Conservation (phyloP, 1,140 invertebrate species). For the Radopholus similis region DNA sequence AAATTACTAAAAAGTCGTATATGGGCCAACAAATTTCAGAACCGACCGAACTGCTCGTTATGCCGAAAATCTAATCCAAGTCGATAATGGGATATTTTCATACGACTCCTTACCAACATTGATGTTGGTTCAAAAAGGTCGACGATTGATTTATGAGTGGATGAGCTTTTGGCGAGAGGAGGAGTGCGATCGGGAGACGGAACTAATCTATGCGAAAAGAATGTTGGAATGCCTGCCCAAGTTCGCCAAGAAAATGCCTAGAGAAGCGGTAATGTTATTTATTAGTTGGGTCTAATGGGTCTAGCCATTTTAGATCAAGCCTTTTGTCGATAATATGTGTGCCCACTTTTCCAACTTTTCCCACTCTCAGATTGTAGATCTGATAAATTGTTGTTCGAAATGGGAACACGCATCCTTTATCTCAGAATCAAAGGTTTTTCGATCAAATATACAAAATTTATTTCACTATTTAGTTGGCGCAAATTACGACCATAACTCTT, state of each 20-base stretch:
- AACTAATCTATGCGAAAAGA: neutral
- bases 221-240: slow-evolving; percentile 5
- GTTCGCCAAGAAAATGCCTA: slow-evolving; percentile 33
- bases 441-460: neutral
- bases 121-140: slow-evolving; percentile 43
- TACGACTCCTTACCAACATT: slow-evolving; percentile 33
- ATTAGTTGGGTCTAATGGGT: neutral
- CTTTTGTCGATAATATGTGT: neutral
- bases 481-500: neutral
- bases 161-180: slow-evolving; percentile 19
- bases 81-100: neutral
- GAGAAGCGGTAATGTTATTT: slow-evolving; percentile 25
- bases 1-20: neutral
- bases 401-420: neutral
- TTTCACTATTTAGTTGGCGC: neutral
- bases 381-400: neutral
- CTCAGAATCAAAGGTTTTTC: neutral
- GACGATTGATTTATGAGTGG: slow-evolving; percentile 33
- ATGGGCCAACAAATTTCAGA: neutral
- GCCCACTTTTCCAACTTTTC: neutral
- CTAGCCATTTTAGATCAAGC: neutral
- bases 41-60: slow-evolving; percentile 4
- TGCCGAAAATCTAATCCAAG: neutral
- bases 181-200: neutral
- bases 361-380: neutral